Base-by-base conservation (phyloP, 2,888 invertebrate species). In the Xiphydria camelus region DNA sequence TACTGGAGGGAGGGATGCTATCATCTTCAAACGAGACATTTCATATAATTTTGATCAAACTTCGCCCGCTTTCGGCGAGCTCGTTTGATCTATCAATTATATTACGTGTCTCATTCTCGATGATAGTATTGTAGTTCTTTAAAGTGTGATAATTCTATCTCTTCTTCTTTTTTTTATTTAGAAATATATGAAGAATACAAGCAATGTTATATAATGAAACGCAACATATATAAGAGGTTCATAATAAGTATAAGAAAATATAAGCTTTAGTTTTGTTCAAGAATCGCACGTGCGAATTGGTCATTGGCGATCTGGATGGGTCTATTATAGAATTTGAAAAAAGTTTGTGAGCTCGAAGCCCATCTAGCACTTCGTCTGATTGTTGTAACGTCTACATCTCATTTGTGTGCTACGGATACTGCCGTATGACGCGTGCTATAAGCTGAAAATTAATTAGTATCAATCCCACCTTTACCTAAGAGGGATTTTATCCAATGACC, bases 371-470 rank as follows among this genome's bases (percentile, higher is more conserved):
- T 41, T 17, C 43, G 29, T 29, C 39, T 15, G 7, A 52, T 47
- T 4, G 41, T 36, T 5, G 15, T 31, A n/a, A 49, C 22, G 18
- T 41, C 41, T 1, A 49, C 29, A 2, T 47, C 47, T 19, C 31
- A 25, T 6, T 29, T n/a, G 12, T 20, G 25, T 1, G 52, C 49
- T 17, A 44, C 17, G 10, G 47, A 52, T 3, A 44, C 41, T 10
- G 41, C 41, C 18, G 45, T 40, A 18, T 49, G 46, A 23, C 38
- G 15, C 4, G 47, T 51, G 29, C 37, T 47, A 20, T 48, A 41
- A n/a, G 53, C 47, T 21, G 46, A 33, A 23, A 53, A 53, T 22
- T 31, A 23, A 6, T 43, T 26, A 3, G 45, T 49, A 35, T 51
- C 51, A 18, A 53, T 37, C 21, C 48, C 49, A 20, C 32, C 38